Evolutionary conservation across 2,888 invertebrate species (phyloP).

Genomic region (Camptogramma bilineatum): DNA sequence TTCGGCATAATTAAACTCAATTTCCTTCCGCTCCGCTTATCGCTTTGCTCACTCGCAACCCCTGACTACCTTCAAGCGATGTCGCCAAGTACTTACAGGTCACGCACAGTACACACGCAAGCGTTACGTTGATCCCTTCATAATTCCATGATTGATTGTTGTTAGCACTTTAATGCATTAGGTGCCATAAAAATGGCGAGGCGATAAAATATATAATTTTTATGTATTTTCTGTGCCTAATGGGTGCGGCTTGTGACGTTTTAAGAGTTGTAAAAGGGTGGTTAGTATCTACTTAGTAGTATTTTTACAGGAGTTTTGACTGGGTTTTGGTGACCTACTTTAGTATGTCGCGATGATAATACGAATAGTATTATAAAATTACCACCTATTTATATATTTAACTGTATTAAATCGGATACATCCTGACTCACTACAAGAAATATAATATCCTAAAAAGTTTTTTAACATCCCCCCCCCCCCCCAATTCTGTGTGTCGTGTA

Average conservation of each 20-base stretch:
- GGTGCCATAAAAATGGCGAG: slow-evolving; percentile 56
- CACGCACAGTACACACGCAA: slow-evolving; percentile 70
- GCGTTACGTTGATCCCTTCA: slow-evolving; percentile 66
- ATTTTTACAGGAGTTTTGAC: background rate
- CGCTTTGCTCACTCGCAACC: slow-evolving; percentile 14
- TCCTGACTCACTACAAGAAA: too few relatives aligned
- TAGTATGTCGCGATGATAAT: too few relatives aligned
- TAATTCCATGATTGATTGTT: slow-evolving; percentile 75
- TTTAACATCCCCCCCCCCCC: too few relatives aligned
- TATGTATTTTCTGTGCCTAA: slow-evolving; percentile 30
- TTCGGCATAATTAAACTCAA: too few relatives aligned
- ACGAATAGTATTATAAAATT: too few relatives aligned
- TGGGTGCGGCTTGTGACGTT: slow-evolving; percentile 25
- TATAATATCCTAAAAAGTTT: too few relatives aligned
- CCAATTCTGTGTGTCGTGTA: too few relatives aligned
- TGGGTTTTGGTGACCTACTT: background rate
- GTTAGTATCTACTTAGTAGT: background rate
- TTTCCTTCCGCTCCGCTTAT: background rate
- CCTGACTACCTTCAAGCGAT: slow-evolving; percentile 39
- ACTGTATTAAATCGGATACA: too few relatives aligned
- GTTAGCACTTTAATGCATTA: slow-evolving; percentile 72
- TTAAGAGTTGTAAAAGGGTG: slow-evolving; percentile 11
- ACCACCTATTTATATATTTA: too few relatives aligned
- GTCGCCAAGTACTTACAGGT: slow-evolving; percentile 61
- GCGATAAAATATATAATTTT: slow-evolving; percentile 43